phyloP scores from a whole-genome alignment of 2,797 vertebrate genomes.

The Nothura maculosa region DNA sequence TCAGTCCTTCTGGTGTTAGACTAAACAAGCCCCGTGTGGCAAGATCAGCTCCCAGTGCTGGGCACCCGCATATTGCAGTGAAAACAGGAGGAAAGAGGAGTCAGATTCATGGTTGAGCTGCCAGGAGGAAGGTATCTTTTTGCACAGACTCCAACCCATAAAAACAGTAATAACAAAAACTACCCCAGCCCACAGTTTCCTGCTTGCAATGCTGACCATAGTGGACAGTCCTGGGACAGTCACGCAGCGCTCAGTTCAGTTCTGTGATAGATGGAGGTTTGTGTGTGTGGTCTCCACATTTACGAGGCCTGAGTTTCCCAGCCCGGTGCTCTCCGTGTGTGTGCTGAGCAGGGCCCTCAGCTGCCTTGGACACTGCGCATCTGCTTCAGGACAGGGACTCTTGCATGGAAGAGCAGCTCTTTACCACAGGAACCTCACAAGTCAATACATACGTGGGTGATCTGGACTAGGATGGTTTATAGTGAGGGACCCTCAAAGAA shows the following conservation, averaged over 20 bases:
- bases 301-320: background rate
- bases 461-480: background rate
- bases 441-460: background rate
- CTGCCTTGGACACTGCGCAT: background rate
- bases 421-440: background rate
- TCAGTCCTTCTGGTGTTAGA: background rate
- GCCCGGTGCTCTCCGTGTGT: background rate
- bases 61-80: fast-evolving
- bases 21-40: background rate
- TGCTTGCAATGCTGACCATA: background rate
- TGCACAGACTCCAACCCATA: background rate
- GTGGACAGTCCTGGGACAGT: background rate
- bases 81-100: background rate
- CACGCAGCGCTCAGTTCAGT: background rate
- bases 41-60: background rate
- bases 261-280: background rate
- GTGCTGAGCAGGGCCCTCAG: background rate
- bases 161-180: background rate
- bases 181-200: background rate
- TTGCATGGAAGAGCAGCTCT: background rate
- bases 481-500: background rate
- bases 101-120: too few relatives aligned
- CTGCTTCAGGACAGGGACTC: background rate
- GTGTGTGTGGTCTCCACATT: background rate
- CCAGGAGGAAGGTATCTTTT: background rate